phyloP scores from a whole-genome alignment of 2,797 vertebrate genomes.

The Peromyscus nudipes region DNA sequence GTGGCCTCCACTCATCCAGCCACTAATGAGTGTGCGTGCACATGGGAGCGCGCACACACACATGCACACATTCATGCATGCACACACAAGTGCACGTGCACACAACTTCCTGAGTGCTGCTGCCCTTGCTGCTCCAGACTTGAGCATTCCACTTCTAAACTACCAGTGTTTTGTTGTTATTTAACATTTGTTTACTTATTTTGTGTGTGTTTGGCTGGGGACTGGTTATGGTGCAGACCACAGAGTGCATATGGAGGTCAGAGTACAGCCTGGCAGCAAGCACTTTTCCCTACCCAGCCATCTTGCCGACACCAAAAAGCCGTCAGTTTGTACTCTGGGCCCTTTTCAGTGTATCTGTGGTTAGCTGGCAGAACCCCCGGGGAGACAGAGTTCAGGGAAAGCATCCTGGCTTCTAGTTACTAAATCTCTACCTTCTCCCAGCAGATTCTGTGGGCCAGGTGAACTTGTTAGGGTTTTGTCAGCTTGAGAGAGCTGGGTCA shows the following conservation, averaged over 20 bases:
- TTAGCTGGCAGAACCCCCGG: neutral
- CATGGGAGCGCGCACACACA: too few relatives aligned
- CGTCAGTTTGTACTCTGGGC: neutral
- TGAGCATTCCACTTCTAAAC: neutral
- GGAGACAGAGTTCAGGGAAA: neutral
- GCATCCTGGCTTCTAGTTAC: neutral
- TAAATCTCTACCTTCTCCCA: neutral
- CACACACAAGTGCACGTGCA: too few relatives aligned
- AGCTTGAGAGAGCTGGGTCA: too few relatives aligned
- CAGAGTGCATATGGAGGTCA: neutral
- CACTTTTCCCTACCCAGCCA: neutral
- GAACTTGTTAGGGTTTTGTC: neutral
- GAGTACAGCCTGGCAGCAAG: neutral
- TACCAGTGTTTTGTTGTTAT: neutral
- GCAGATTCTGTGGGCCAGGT: neutral
- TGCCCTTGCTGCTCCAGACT: neutral
- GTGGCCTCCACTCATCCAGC: neutral
- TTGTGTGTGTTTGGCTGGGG: neutral
- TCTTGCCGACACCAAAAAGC: neutral
- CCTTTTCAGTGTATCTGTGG: neutral
- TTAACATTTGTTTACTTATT: neutral
- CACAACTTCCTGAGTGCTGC: neutral
- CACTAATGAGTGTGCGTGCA: neutral
- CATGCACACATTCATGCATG: too few relatives aligned
- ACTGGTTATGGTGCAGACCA: neutral